Base-by-base conservation (phyloP, 2,888 invertebrate genomes). In the Cheilosia impressa region DNA sequence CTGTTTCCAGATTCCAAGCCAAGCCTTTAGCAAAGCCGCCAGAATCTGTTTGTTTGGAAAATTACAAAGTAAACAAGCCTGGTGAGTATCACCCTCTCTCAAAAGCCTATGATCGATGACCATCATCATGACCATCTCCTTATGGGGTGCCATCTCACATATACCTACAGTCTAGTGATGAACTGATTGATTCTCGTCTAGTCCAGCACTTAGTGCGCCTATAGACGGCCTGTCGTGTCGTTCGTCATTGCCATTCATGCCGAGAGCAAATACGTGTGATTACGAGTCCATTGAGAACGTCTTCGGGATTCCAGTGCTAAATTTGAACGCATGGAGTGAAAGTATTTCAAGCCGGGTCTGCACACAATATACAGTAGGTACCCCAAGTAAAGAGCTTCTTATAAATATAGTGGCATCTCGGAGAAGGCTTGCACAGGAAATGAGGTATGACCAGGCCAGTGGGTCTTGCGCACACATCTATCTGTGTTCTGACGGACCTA, bases 381-480 rank as follows among this genome's bases (percentile, higher is more conserved):
- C 31, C 58, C 13, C 60, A 55, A 57, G 79, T 57, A 63, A 63
- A 79, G 52, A 45, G 52, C 22, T 60, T 82, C 60, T 9, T 31
- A 43, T 58, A 47, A 1, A 1, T 50, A 58, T 19, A 58, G 52
- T 31, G 63, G 22, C 63, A 69, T 62, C 38, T 6, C 52, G 24
- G 52, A 27, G 55, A 10, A 27, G 66, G 13, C 45, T 45, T 38
- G 63, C 47, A 84, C 65, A 79, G 84, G 79, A 79, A 84, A 79
- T 79, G 84, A 79, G 79, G 79, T 75, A 75, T 75, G 84, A 84
- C 79, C 79, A 79, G 84, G 84, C 84, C 84, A 84, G 79, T 84
- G 65, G 84, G 84, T 84, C 79, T 79, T 75, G 58, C 43, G 58
- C 58, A 71, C 58, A 71, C 31, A 45, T 24, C 50, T 43, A 73